These are phyloP conservation scores for Syngnathus floridae DNA, from an alignment of 2,113 vertebrate species.

Conservation along the genomic window DNA sequence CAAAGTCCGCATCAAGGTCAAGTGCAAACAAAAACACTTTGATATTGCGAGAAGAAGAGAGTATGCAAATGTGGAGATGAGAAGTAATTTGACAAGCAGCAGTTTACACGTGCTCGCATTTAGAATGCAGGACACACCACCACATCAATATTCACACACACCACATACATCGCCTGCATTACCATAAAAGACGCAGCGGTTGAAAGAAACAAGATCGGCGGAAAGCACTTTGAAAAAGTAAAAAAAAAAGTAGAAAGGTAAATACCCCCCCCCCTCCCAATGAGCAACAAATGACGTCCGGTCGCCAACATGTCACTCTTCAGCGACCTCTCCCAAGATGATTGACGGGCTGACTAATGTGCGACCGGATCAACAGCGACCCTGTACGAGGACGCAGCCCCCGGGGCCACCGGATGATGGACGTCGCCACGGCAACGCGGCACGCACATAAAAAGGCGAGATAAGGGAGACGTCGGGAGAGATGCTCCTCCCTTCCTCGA, in stretches of 20 bases:
- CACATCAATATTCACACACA: not conserved
- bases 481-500: conserved; percentile 32
- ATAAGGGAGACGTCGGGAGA: conserved; percentile 5
- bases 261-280: not conserved
- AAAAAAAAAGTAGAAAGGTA: not conserved
- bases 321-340: conserved; percentile 42
- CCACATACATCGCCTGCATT: not conserved
- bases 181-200: not conserved
- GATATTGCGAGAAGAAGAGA: not conserved
- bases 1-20: not conserved
- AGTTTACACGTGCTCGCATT: not conserved
- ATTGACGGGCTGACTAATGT: conserved; percentile 61
- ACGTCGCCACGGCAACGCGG: conserved; percentile 69
- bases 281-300: conserved; percentile 8
- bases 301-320: conserved; percentile 18
- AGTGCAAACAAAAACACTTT: not conserved
- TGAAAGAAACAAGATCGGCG: not conserved
- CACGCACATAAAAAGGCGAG: conserved; percentile 35
- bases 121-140: not conserved
- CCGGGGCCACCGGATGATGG: conserved; percentile 58
- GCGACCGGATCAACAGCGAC: conserved; percentile 59
- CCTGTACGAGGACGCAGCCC: conserved; percentile 50
- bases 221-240: not conserved
- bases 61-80: not conserved
- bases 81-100: not conserved